Evolutionary conservation across 2,888 invertebrate species (phyloP).

Genomic region (Calameuta filiformis): DNA sequence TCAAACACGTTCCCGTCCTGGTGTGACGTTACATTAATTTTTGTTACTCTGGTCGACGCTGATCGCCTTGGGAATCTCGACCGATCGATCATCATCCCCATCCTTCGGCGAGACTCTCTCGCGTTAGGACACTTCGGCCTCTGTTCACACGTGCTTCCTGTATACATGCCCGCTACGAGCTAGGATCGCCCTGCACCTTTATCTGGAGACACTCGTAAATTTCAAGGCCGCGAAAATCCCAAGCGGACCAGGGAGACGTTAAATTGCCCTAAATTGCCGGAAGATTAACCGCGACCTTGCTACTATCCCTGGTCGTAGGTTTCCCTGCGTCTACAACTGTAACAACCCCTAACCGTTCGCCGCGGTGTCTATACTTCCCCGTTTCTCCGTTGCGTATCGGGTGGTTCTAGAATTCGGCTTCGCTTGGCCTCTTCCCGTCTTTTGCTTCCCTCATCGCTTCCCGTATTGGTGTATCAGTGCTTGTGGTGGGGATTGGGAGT

Average conservation of each 20-base stretch:
- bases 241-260: constrained; percentile 27
- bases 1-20: neutral
- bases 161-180: neutral
- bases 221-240: constrained; percentile 36
- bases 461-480: neutral
- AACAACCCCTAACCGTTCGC: constrained; percentile 15
- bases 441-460: neutral
- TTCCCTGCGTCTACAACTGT: constrained; percentile 13
- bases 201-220: constrained; percentile 36
- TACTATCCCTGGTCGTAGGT: constrained; percentile 15
- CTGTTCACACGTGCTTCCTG: neutral
- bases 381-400: neutral
- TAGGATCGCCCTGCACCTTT: neutral
- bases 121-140: constrained; percentile 7
- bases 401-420: neutral
- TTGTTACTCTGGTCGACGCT: neutral
- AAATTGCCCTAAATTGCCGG: constrained; percentile 45
- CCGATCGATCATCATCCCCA: constrained; percentile 7
- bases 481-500: neutral
- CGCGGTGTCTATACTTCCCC: neutral
- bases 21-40: neutral
- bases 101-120: constrained; percentile 16
- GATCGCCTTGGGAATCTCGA: constrained; percentile 17
- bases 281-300: constrained; percentile 38
- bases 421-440: neutral